Conservation (phyloP, 2,888 invertebrate genomes). For the Melinaea marsaeus region DNA sequence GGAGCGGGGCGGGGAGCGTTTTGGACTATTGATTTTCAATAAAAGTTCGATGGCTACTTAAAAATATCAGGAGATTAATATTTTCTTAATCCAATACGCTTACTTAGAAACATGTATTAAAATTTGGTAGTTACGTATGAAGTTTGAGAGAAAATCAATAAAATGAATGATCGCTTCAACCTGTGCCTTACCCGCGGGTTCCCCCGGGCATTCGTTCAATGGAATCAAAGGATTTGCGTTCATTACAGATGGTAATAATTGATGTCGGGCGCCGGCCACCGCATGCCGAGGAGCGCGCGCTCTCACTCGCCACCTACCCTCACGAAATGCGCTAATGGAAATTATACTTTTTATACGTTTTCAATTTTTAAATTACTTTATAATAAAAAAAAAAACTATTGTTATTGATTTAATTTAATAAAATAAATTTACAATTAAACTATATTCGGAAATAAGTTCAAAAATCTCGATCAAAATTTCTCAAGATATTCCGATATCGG, state of each 20-base stretch:
- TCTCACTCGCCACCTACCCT: constrained; percentile 14
- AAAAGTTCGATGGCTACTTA: no score
- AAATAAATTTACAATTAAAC: no score
- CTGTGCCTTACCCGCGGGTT: constrained; percentile 35
- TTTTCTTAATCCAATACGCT: no score
- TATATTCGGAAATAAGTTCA: no score
- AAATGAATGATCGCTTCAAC: constrained; percentile 29
- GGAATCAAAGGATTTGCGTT: constrained; percentile 77
- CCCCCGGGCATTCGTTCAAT: constrained; percentile 69
- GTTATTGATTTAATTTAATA: no score
- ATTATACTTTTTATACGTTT: constrained; percentile 21
- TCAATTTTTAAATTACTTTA: background rate
- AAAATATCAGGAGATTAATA: no score
- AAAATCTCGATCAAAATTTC: constrained; percentile 30
- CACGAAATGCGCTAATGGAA: constrained; percentile 20
- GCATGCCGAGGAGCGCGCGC: constrained; percentile 20
- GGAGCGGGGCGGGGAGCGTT: background rate
- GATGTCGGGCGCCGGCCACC: constrained; percentile 45
- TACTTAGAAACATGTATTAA: no score
- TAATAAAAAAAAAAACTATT: no score
- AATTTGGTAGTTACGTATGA: no score
- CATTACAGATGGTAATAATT: constrained; percentile 72
- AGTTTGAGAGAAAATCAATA: background rate
- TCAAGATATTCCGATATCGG: constrained; percentile 33
- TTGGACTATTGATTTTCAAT: background rate